Evolutionary conservation across 2,113 vertebrate species (phyloP), one percentile per base, ranked within the genome.

Genomic region (Cyanoramphus novaezelandiae): DNA sequence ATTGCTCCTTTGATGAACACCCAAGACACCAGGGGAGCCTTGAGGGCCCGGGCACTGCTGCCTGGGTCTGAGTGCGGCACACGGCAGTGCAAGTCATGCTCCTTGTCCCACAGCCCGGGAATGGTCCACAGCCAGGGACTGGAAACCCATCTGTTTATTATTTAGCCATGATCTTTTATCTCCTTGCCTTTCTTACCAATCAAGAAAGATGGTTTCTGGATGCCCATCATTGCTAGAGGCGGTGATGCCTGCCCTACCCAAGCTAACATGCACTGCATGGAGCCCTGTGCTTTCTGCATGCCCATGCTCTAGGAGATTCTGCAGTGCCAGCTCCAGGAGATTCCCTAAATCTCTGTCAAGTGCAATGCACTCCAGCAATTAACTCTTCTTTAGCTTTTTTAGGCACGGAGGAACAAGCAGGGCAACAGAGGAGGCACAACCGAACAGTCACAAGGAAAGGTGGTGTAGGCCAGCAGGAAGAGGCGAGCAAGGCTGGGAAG

Each of bases 41-140:
- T 1, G 2, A 33, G 72, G 10, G 0, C 5, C 43, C 0, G 0
- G 63, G 60, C 47, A 31, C 19, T 7, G 3, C n/a, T 17, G 59
- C 10, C 28, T 27, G 57, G 71, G 47, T 29, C 71, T 43, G 62
- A 37, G 62, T 2, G 6, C 0, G 8, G 41, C 37, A 16, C 6
- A 25, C 0, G 0, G 60, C 44, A 24, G 33, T 39, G 37, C 0
- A 11, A 41, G 44, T 35, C 0, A 0, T 13, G 28, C 46, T 60
- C 33, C 43, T 71, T 25, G 19, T 72, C 21, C 81, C 5, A 3
- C 68, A 3, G 1, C 23, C 0, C 0, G 16, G 39, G 41, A 70
- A 20, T 1, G n/a, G 37, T n/a, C 82, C 70, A 33, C 35, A 74
- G 17, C 15, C 4, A 1, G 0, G 1, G 8, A 3, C 52, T 55